Base-by-base conservation (phyloP, 2,797 vertebrate genomes). In the Mormyrops boulengeri region DNA sequence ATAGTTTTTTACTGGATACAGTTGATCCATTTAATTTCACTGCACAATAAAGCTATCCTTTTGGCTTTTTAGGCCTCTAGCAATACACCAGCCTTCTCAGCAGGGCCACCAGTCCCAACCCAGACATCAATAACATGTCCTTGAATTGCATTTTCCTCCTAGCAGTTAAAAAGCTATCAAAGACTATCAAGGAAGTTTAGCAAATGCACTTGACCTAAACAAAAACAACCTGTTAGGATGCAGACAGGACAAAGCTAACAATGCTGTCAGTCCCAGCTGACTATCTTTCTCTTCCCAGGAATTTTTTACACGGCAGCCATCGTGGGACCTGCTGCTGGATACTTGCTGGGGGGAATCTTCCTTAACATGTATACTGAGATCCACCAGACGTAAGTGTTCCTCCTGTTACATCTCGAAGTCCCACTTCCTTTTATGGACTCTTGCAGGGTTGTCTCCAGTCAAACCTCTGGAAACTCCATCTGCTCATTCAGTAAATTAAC, bases 221-320 rank as follows among this genome's bases (percentile, higher is more conserved):
- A 89, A 91, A 73, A 91, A 52, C 19, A 73, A 62, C 47, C 17
- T 53, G 12, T 55, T 55, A 87, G 34, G 34, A 85, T 49, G 53
- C 66, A 69, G 82, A 89, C 60, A 62, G 85, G 57, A 34, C 50
- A 5, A 44, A 44, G 57, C 11, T 11, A 92, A 92, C 91, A 92
- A 91, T 91, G 73, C 53, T n/a, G 12, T 53, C 90, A 88, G 77
- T 38, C 44, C 34, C 87, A 50, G 2, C 62, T 57, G 62, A 88
- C 52, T 52, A 73, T 22, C 88, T 91, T 4, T 89, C 66, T 91
- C 89, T 91, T 90, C 77, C 53, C 93, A 99, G 98, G 97, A 87
- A 95, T 97, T 94, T 99, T 99, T 94, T 99, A 99, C 94, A 98
- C 98, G 0, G 97, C 98, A 8, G 98, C 98, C 93, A 97, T 98